Evolutionary conservation across 2,113 vertebrate genomes (phyloP), one percentile per base, ranked within the genome.

Genomic region (Phaethon lepturus): DNA sequence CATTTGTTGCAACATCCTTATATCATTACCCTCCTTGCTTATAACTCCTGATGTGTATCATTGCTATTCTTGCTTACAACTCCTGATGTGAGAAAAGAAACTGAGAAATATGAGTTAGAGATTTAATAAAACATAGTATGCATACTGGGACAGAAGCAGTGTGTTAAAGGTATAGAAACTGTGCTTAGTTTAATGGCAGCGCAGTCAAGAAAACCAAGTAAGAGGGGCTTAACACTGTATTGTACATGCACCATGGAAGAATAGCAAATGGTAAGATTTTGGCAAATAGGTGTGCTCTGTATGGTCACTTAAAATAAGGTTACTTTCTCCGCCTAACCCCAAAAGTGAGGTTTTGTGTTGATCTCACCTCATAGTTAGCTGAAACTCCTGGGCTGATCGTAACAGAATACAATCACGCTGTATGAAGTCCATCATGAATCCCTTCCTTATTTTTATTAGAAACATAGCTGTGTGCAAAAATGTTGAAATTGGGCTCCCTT

Each of bases 21-120:
- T 56, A 96, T 91, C 73, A 78, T 94, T 85, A 77, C 25, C 44
- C 55, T 45, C 63, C 86, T 58, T 66, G 64, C 72, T 86, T 93
- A 88, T 94, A 91, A 89, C 35, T 96, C 69, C 76, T 97, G 95
- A 96, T 93, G 69, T 93, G 52, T 86, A 82, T 60, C 85, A 68
- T 93, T 95, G 63, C 56, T 96, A 35, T 63, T 69, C 82, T 86
- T 95, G 74, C 87, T 95, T 95, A 85, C 85, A 83, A 88, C 31
- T 95, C 88, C 71, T 85, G 73, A 95, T 79, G 80, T 2, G 28
- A 82, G 58, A 79, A 79, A 82, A 90, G 73, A 86, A 94, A 72
- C 66, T 78, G 60, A 75, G 69, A 94, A 80, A 82, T 45, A 93
- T 90, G 95, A 95, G 88, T 92, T 90, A 97, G 90, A 76, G 66